A percentile compares a stretch with the other conserved stretches of the same genome.
Evolutionary conservation across 2,797 vertebrate genomes (phyloP).

Genomic region (Acrossocheilus wenchowensis): DNA sequence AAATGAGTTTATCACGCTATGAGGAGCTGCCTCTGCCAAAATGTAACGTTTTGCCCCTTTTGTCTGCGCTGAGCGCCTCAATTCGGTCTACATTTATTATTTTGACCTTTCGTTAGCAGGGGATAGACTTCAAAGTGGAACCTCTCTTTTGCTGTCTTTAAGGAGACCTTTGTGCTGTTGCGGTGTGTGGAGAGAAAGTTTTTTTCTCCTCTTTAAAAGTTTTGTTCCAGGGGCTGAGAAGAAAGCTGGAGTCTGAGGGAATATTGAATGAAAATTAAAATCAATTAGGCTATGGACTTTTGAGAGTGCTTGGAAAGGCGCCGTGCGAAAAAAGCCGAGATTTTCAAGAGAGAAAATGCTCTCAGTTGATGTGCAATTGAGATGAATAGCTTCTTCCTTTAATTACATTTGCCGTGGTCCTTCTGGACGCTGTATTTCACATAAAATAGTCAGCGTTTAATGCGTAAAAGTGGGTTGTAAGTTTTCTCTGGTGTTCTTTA

Average conservation of each 20-base stretch:
- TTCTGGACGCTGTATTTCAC: slow-evolving; percentile 30
- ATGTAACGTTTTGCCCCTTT: slow-evolving; percentile 86
- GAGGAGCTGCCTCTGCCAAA: slow-evolving; percentile 81
- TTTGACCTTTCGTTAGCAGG: slow-evolving; percentile 86
- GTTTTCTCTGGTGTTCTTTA: neutral
- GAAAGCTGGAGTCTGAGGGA: slow-evolving; percentile 75
- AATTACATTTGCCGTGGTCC: slow-evolving; percentile 78
- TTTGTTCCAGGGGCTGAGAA: slow-evolving; percentile 79
- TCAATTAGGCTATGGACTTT: slow-evolving; percentile 86
- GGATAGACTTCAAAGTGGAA: slow-evolving; percentile 79
- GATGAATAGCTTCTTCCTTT: slow-evolving; percentile 66
- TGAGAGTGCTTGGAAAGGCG: slow-evolving; percentile 72
- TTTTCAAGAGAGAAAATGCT: slow-evolving; percentile 70
- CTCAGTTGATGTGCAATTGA: slow-evolving; percentile 67
- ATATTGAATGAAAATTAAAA: slow-evolving; percentile 86
- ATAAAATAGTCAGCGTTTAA: slow-evolving; percentile 23
- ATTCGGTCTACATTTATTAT: slow-evolving; percentile 92
- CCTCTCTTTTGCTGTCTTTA: slow-evolving; percentile 71
- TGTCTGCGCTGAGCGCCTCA: slow-evolving; percentile 81
- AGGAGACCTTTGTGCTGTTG: slow-evolving; percentile 79
- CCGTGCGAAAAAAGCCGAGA: slow-evolving; percentile 71
- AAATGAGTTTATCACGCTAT: slow-evolving; percentile 88
- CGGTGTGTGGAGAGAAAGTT: slow-evolving; percentile 73
- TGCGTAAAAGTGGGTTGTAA: slow-evolving; percentile 18
- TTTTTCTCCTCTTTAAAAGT: slow-evolving; percentile 71